Base-by-base conservation (phyloP, 2,888 invertebrate genomes). In the Noctua comes region DNA sequence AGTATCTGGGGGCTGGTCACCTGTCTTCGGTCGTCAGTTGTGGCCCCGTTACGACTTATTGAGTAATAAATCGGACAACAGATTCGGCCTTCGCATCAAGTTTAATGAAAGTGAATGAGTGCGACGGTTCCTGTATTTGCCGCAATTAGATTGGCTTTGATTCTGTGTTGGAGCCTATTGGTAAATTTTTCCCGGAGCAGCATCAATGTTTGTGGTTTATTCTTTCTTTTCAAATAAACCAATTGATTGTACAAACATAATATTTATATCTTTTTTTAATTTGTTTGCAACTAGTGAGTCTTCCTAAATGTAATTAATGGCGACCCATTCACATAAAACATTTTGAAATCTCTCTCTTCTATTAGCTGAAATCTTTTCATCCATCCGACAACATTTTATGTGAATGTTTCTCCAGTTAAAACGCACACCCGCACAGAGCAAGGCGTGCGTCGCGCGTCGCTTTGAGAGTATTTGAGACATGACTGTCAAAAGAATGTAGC, bases 51-150 rank as follows among this genome's bases (percentile, higher is more conserved):
- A 74, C 68, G 24, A 57, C 40, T 68, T 68, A 84, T 84, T 88
- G 84, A 83, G 78, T 82, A 86, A 88, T 83, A 62, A 57, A 84
- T 74, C 73, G 40, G 31, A 71, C 85, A 83, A 80, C 82, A 68
- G 72, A 70, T 86, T 77, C 75, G 89, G 75, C 89, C 89, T 89
- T 89, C 86, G 82, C 40, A 78, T 62, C 73, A 76, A 84, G 71
- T 86, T 77, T 77, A 80, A 87, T 84, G 89, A 89, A 87, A 90
- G 90, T 78, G 80, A 88, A 74, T 75, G 68, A 77, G 68, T 64
- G 68, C 59, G 46, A 59, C 51, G 72, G 48, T 75, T 73, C 75
- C 64, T 72, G 65, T 76, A 72, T 27, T 73, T 21, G 65, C 16
- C 68, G 31, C 68, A 66, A 85, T 82, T 76, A 76, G 65, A 68